Conservation (phyloP, 2,113 vertebrate species). For the Lagopus leucura region DNA sequence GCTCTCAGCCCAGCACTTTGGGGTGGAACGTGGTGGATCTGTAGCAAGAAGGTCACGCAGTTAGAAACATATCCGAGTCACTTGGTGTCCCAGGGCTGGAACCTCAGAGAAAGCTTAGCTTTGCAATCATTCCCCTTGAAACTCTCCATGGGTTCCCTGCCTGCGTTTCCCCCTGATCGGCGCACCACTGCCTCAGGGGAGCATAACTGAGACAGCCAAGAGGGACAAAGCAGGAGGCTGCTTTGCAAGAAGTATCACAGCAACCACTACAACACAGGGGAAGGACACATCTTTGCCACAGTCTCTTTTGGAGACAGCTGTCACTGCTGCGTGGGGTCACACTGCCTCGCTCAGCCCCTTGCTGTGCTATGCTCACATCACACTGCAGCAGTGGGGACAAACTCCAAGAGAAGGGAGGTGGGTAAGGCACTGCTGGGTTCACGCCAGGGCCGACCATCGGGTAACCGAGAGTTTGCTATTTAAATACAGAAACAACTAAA, state of each 20-base stretch:
- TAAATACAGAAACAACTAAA: not conserved
- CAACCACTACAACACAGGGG: not conserved
- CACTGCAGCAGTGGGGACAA: not conserved
- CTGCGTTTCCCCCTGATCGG: not conserved
- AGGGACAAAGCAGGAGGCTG: not conserved
- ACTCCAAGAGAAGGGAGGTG: not conserved
- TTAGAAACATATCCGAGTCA: not conserved
- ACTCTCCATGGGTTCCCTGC: not conserved
- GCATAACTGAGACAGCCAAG: not conserved
- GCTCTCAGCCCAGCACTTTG: constrained; percentile 77
- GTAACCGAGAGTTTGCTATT: not conserved
- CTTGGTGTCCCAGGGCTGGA: not conserved
- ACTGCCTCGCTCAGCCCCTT: fast-evolving
- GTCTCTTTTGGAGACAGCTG: not conserved
- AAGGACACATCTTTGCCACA: not conserved
- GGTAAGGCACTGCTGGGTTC: not conserved
- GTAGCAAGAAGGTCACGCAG: not conserved
- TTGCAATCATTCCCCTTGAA: not conserved
- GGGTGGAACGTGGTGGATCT: constrained; percentile 80
- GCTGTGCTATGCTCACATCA: not conserved
- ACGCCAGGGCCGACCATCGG: not conserved
- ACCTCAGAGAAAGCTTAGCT: fast-evolving
- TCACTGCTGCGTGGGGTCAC: not conserved
- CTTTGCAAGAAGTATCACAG: not conserved
- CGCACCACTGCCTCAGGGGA: fast-evolving